Evolutionary conservation across 2,797 vertebrate genomes (phyloP), one percentile per base, ranked within the genome.

Genomic region (Alcedo quadribrachys): DNA sequence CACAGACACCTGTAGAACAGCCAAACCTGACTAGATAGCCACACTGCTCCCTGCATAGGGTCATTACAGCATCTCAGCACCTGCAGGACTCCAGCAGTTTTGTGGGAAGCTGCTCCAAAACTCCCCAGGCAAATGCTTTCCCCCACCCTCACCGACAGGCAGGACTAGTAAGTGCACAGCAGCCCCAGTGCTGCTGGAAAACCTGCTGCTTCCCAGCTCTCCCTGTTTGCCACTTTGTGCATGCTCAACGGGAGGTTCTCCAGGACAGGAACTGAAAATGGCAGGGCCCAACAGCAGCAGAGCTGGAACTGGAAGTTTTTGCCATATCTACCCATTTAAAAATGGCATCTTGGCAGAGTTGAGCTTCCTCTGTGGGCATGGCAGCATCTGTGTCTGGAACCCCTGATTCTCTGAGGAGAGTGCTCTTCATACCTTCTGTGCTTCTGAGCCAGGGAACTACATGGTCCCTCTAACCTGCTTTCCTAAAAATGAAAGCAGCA

Each of bases 151-250:
- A 8, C 13, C 30, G 27, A 19, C 1, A 2, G 66, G 30, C 42
- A 79, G 43, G 37, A 57, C 16, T 42, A 62, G 50, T 37, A 58
- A 51, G 45, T 1, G 1, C 0, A 0, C 51, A 65, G 53, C 53
- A 65, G 43, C 48, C 18, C 25, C 1, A 1, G 25, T 35, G 65
- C 40, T 54, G 40, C 33, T 43, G 79, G 65, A 55, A 81, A 71
- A 46, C 50, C 54, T 48, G 50, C 43, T 53, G 33, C 61, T 53
- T 53, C 45, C 77, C 61, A 37, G 43, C 68, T 85, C 67, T 25
- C 5, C 45, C 54, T 1, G 0, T 14, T 21, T 43, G 46, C 25
- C 61, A 2, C 55, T 28, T 35, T 0, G 1, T 35, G n/a, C 11
- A 51, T 35, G 53, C 48, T 25, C 16, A 54, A 2, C 1, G 1